A percentile compares a stretch with the other conserved stretches of the same genome.
phyloP scores from a whole-genome alignment of 2,888 invertebrate species.

The Oeneis ivallda region DNA sequence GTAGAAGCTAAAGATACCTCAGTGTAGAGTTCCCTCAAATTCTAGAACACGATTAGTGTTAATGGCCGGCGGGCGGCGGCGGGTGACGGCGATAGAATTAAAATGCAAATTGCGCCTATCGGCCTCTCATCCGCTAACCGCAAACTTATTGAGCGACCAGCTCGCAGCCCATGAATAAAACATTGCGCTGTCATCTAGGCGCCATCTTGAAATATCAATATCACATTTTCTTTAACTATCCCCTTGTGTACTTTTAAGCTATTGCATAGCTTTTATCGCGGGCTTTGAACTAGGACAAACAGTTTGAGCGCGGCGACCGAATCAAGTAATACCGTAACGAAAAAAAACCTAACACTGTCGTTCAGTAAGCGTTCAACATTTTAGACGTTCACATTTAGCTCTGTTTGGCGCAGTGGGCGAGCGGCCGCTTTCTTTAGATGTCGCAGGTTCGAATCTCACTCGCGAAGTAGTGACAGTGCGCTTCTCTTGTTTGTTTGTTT shows the following conservation, averaged over 20 bases:
- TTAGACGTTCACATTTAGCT: no score
- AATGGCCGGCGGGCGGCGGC: constrained; percentile 30
- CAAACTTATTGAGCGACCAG: constrained; percentile 58
- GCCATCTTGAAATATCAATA: constrained; percentile 59
- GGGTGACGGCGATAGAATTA: constrained; percentile 38
- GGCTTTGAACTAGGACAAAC: no score
- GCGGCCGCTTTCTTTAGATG: no score
- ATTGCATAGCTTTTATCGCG: no score
- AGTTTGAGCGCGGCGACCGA: no score
- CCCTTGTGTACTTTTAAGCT: not conserved
- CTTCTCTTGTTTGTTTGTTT: no score
- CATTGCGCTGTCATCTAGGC: constrained; percentile 65
- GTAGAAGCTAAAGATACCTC: not conserved
- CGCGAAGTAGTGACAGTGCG: no score
- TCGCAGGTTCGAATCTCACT: no score
- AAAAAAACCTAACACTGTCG: no score
- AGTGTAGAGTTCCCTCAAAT: constrained; percentile 6
- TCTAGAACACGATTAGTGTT: constrained; percentile 36
- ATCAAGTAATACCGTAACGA: no score
- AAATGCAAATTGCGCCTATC: constrained; percentile 45
- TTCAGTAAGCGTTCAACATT: no score
- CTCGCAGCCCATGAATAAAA: constrained; percentile 67
- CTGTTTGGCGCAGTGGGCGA: no score
- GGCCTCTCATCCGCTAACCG: constrained; percentile 35
- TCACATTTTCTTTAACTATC: constrained; percentile 17